Evolutionary conservation across 92 coral and sea anemone genomes (phyloP).

Genomic region (Heliopora coerulea): DNA sequence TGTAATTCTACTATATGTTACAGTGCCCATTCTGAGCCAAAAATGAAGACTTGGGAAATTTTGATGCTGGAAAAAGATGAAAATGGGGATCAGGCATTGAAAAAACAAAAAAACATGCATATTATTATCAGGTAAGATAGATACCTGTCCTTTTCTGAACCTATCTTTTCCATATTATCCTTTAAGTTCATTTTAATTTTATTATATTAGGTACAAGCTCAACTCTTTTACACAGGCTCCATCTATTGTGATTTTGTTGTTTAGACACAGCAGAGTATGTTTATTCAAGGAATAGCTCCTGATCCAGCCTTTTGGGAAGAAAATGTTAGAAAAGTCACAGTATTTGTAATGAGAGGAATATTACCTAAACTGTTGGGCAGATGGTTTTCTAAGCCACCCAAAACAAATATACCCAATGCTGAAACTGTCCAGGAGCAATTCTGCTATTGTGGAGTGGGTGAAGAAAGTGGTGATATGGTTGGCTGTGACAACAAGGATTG

Average conservation of each 20-base stretch:
- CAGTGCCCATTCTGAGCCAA: constrained; percentile 54
- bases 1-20: background rate
- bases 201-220: constrained; percentile 58
- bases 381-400: constrained; percentile 52
- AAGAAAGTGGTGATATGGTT: background rate
- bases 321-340: constrained; percentile 48
- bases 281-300: constrained; percentile 49
- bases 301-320: constrained; percentile 47
- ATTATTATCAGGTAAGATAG: constrained; percentile 42
- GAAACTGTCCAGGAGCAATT: background rate
- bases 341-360: constrained; percentile 47
- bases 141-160: background rate
- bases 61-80: constrained; percentile 30
- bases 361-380: constrained; percentile 51
- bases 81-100: constrained; percentile 34
- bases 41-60: constrained; percentile 40
- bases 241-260: constrained; percentile 56
- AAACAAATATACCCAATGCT: constrained; percentile 6
- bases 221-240: constrained; percentile 47
- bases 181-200: background rate
- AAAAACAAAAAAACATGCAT: constrained; percentile 44
- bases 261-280: constrained; percentile 50
- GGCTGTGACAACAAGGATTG: constrained; percentile 12
- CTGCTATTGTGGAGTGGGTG: constrained; percentile 12
- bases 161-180: background rate